Percentiles rank a stretch among this genome's conserved stretches.
Conservation (phyloP, 2,113 vertebrate genomes). For the Sturnira hondurensis region DNA sequence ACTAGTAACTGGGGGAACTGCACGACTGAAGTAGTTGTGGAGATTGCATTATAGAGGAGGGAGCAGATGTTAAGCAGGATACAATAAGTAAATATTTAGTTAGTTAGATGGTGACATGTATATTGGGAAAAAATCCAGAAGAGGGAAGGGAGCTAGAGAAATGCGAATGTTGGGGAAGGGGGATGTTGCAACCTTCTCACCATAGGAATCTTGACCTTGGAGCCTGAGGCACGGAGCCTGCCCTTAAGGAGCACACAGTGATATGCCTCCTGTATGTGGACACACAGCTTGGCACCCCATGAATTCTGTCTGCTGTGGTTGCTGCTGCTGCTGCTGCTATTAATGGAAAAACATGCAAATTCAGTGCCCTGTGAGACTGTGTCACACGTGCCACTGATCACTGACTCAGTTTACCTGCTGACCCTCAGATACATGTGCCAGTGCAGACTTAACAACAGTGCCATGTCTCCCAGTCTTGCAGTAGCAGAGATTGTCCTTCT, state of each 20-base stretch:
- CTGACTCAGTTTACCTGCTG: background rate
- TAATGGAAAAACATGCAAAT: background rate
- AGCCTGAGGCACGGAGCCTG: background rate
- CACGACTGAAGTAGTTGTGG: background rate
- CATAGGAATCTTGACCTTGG: no score
- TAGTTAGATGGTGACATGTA: background rate
- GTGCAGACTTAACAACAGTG: accelerated
- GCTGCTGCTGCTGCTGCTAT: background rate
- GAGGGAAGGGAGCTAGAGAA: background rate
- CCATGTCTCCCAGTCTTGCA: background rate
- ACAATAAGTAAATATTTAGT: background rate
- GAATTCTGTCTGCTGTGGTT: background rate
- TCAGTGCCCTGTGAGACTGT: accelerated
- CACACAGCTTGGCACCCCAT: no score
- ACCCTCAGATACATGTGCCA: background rate
- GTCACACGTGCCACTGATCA: background rate
- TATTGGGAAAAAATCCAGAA: background rate
- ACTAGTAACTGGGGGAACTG: background rate
- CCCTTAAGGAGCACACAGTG: accelerated
- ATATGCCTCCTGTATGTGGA: accelerated
- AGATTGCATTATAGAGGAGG: background rate
- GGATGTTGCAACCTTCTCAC: accelerated
- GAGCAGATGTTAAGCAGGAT: background rate
- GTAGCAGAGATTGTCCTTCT: background rate
- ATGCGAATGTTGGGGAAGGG: background rate